phyloP scores from a whole-genome alignment of 2,797 vertebrate genomes.

The Chrysocyon brachyurus region DNA sequence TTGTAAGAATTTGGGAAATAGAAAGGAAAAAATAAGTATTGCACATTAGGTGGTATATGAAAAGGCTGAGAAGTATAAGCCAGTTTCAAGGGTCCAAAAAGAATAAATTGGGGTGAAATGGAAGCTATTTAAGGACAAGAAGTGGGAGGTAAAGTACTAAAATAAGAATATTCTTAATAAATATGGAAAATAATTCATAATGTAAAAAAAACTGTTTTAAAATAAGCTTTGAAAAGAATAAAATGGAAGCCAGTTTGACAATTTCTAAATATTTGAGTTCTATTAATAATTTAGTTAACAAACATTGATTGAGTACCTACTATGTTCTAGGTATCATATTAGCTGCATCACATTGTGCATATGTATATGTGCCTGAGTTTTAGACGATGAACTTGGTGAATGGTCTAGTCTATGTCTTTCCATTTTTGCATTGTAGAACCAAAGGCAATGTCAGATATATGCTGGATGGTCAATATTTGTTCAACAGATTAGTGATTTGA shows the following conservation, averaged over 20 bases:
- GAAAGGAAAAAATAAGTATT: conserved; percentile 39
- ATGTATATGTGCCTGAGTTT: neutral
- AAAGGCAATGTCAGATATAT: conserved; percentile 34
- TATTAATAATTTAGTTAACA: neutral
- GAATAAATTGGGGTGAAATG: conserved; percentile 1
- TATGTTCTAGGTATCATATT: neutral
- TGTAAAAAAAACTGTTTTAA: neutral
- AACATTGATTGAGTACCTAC: neutral
- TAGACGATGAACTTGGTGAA: neutral
- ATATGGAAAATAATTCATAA: neutral
- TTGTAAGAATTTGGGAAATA: conserved; percentile 47
- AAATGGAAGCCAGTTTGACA: neutral
- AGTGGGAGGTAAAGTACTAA: neutral
- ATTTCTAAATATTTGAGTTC: conserved; percentile 15
- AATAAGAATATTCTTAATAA: conserved; percentile 33
- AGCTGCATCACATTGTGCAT: neutral
- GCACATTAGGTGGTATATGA: neutral
- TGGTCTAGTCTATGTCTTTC: neutral
- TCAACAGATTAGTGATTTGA: conserved; percentile 13
- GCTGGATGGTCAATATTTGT: conserved; percentile 4
- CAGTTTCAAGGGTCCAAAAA: conserved; percentile 1
- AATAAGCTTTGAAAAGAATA: conserved; percentile 47
- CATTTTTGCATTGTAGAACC: neutral
- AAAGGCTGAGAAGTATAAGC: neutral
- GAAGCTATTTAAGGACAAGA: neutral